Evolutionary conservation across 2,797 vertebrate genomes (phyloP).

Genomic region (Gallinago solitaria): DNA sequence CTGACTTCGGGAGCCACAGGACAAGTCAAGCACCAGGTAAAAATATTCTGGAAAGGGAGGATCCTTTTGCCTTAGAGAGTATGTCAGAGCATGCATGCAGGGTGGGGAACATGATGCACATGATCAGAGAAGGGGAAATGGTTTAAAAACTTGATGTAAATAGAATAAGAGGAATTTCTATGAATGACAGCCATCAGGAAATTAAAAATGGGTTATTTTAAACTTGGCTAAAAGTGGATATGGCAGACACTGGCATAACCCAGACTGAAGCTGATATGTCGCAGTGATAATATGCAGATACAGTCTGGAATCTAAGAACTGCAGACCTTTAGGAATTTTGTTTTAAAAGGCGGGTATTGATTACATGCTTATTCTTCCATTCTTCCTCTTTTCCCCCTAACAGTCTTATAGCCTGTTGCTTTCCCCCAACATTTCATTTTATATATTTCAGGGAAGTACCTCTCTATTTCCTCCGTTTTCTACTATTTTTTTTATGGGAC

Average conservation of each 20-base stretch:
- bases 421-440: background rate
- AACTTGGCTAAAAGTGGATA: background rate
- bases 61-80: background rate
- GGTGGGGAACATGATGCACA: fast-evolving
- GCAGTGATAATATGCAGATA: background rate
- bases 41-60: background rate
- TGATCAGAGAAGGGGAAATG: background rate
- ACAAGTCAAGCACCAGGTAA: background rate
- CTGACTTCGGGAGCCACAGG: fast-evolving
- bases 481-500: background rate
- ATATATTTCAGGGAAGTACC: background rate
- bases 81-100: background rate
- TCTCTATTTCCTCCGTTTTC: background rate
- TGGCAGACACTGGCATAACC: background rate
- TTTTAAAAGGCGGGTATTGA: background rate
- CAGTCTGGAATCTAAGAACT: background rate
- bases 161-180: background rate
- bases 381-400: background rate
- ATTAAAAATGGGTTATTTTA: background rate
- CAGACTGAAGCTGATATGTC: background rate
- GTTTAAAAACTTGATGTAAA: background rate
- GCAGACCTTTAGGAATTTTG: background rate
- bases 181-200: background rate
- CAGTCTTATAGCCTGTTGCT: background rate
- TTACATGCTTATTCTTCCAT: background rate